These are phyloP conservation scores for Zaprionus lineosus DNA, from an alignment of 2,888 invertebrate species.

Conservation along the genomic window DNA sequence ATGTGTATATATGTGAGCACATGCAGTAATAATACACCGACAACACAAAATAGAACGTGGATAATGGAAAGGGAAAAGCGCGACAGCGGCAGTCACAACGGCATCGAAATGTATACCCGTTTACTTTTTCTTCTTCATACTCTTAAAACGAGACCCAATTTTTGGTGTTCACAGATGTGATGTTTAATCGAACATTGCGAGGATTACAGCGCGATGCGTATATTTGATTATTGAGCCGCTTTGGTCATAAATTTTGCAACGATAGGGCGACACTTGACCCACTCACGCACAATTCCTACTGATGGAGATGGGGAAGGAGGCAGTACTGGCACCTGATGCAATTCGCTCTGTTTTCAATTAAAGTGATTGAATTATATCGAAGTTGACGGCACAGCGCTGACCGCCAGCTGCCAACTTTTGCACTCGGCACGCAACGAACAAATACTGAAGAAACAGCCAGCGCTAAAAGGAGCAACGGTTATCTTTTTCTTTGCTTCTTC, in stretches of 20 bases:
- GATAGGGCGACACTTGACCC: constrained; percentile 48
- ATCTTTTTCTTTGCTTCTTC: not conserved
- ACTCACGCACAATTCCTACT: constrained; percentile 16
- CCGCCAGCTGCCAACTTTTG: constrained; percentile 48
- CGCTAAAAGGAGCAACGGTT: constrained; percentile 44
- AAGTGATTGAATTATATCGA: constrained; percentile 71
- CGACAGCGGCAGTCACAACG: constrained; percentile 33
- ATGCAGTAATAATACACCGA: constrained; percentile 33
- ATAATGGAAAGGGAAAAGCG: constrained; percentile 8
- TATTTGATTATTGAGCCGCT: constrained; percentile 28
- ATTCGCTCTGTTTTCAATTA: constrained; percentile 46
- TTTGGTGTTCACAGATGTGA: constrained; percentile 30
- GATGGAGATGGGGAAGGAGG: not conserved
- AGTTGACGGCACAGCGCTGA: constrained; percentile 48
- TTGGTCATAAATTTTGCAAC: constrained; percentile 32
- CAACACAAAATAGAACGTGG: constrained; percentile 41
- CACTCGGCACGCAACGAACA: constrained; percentile 76
- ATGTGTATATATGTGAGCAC: constrained; percentile 14
- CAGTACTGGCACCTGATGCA: constrained; percentile 46
- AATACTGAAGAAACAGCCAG: constrained; percentile 73
- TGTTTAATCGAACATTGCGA: not conserved
- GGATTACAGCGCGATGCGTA: constrained; percentile 15
- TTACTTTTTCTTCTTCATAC: constrained; percentile 7
- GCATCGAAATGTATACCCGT: constrained; percentile 61
- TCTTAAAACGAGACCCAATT: constrained; percentile 60